Conservation (phyloP, 2,888 invertebrate species). For the Coelogynopora nodosa region DNA sequence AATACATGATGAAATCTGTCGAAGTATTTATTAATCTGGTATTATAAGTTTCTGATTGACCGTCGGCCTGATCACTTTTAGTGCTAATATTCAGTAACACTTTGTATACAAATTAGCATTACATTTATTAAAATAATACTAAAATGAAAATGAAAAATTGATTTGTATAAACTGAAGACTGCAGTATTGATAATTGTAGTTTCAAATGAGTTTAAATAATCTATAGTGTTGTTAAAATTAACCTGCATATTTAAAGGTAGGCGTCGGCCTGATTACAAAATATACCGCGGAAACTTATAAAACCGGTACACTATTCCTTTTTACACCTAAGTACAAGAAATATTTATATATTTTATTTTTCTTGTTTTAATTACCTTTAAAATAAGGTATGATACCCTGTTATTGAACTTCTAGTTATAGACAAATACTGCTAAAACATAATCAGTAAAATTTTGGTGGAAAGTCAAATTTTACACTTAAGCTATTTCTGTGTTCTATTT, state of each 20-base stretch:
- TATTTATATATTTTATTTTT: neutral
- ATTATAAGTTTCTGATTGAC: neutral
- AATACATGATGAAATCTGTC: conserved; percentile 10
- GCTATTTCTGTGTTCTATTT: conserved; percentile 1
- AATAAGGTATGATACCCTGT: neutral
- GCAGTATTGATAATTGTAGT: neutral
- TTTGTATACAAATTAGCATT: conserved; percentile 2
- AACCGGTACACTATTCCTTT: neutral
- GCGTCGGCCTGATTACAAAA: conserved; percentile 24
- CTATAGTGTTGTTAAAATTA: neutral
- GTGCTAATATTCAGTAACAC: conserved; percentile 7
- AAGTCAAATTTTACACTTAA: conserved; percentile 6
- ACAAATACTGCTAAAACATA: neutral
- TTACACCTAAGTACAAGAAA: neutral
- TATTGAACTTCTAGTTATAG: neutral
- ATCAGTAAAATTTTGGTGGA: conserved; percentile 4
- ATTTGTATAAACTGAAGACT: conserved; percentile 7
- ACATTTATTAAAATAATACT: neutral
- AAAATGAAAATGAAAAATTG: neutral
- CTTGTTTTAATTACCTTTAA: conserved; percentile 11
- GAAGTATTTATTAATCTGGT: conserved; percentile 18
- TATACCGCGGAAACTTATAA: neutral
- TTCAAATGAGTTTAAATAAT: conserved; percentile 14
- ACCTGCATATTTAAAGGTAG: conserved; percentile 9
- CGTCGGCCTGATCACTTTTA: conserved; percentile 15